A percentile compares a stretch with the other conserved stretches of the same genome.
These are phyloP conservation scores for Myotis myotis DNA, from an alignment of 2,797 vertebrate species.

Conservation along the genomic window DNA sequence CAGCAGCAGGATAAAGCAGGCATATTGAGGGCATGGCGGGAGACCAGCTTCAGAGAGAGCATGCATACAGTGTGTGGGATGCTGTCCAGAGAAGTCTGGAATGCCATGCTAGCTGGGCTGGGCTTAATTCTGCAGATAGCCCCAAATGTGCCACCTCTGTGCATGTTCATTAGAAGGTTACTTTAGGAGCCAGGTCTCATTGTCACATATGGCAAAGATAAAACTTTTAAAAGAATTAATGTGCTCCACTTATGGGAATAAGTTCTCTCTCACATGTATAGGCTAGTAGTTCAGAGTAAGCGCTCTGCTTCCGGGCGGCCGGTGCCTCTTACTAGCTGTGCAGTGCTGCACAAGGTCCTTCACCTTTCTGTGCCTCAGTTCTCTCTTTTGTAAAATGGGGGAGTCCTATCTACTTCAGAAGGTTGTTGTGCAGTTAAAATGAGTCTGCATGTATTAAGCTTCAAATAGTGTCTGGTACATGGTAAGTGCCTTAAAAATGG, in stretches of 20 bases:
- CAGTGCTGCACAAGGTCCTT: neutral
- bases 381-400: neutral
- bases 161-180: neutral
- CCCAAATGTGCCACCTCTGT: neutral
- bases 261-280: neutral
- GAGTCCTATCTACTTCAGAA: neutral
- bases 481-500: neutral
- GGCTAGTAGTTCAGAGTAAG: neutral
- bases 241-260: neutral
- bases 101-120: too few species aligned
- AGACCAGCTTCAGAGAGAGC: neutral
- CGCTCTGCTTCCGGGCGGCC: neutral
- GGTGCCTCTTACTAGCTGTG: neutral
- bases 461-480: neutral
- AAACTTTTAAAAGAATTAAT: neutral
- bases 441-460: neutral
- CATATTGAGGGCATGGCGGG: neutral
- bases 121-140: neutral
- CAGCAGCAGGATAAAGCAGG: neutral
- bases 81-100: neutral
- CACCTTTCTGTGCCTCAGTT: neutral
- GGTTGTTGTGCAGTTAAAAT: neutral
- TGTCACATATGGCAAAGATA: neutral
- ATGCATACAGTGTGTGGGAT: neutral
- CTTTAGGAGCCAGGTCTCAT: neutral